A percentile compares a stretch with the other conserved stretches of the same genome.
These are phyloP conservation scores for Malurus cyaneus DNA, from an alignment of 2,113 vertebrate species.

Conservation along the genomic window DNA sequence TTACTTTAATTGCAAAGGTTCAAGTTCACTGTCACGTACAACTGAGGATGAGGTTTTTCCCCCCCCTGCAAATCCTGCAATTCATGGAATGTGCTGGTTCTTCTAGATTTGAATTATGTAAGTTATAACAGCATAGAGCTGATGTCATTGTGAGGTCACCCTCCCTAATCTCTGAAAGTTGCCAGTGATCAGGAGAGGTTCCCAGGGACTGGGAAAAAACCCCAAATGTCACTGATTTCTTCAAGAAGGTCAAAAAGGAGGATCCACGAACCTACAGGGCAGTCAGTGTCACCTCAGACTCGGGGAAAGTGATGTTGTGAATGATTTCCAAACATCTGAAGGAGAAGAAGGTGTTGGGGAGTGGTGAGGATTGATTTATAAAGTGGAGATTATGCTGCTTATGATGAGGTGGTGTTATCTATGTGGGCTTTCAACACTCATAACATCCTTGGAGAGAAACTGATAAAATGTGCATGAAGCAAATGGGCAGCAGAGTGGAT, in stretches of 20 bases:
- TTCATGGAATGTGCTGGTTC: background rate
- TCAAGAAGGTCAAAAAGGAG: background rate
- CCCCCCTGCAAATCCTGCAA: background rate
- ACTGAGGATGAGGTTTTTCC: background rate
- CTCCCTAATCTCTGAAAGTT: background rate
- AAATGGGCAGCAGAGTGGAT: background rate
- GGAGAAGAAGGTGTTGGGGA: background rate
- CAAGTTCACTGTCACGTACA: background rate
- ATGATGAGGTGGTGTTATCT: background rate
- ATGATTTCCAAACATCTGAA: background rate
- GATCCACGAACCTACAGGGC: background rate
- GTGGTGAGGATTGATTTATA: background rate
- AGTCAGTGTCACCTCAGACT: background rate
- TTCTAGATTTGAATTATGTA: background rate
- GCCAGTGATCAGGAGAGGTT: background rate
- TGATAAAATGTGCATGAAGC: background rate
- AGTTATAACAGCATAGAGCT: background rate
- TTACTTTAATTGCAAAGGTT: background rate
- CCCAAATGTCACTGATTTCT: background rate
- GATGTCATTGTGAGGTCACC: background rate
- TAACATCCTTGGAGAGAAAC: background rate
- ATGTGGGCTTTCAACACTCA: background rate
- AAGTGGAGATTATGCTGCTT: background rate
- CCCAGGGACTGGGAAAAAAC: background rate
- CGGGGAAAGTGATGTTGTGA: background rate